Base-by-base conservation (phyloP, 1,140 invertebrate genomes). In the Psilanteris sp. region DNA sequence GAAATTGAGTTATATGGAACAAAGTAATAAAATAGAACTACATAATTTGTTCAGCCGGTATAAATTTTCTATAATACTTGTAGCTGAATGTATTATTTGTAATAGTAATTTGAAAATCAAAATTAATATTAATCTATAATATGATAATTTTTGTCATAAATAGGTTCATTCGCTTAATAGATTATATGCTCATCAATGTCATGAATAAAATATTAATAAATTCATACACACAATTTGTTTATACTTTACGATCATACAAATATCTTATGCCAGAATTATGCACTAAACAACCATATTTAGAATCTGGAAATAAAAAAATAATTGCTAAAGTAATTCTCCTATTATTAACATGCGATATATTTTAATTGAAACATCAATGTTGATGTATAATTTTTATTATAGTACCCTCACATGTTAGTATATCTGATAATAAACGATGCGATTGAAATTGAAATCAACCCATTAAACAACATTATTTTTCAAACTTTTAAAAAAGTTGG, bases 1-100 rank as follows among this genome's bases (percentile, higher is more conserved):
- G 70, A 93, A 91, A 78, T 93, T 95, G 90, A 93, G 93, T 13
- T 96, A 95, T 78, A 95, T 94, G 18, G 93, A 96, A 76, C 94
- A 96, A 76, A 93, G 93, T 0, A 92, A 92, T 57, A 96, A 96
- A 80, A 89, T 93, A 59, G 90, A 92, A 44, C 93, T 93, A 77
- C 96, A 94, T 82, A 90, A 92, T 75, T 88, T 91, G 14, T 87
- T 95, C 0, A 90, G 91, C 9, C 90, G 92, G 93, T 95, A 88
- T 77, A 81, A 3, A 18, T 37, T 37, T 37, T 2, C 24, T n/a
- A n/a, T n/a, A n/a, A n/a, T n/a, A n/a, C n/a, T n/a, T n/a, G n/a
- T n/a, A n/a, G n/a, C n/a, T n/a, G n/a, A n/a, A n/a, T n/a, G n/a
- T n/a, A n/a, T n/a, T n/a, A n/a, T n/a, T n/a, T n/a, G n/a, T n/a